Evolutionary conservation across 2,888 invertebrate genomes (phyloP).

Genomic region (Aquatica leii): DNA sequence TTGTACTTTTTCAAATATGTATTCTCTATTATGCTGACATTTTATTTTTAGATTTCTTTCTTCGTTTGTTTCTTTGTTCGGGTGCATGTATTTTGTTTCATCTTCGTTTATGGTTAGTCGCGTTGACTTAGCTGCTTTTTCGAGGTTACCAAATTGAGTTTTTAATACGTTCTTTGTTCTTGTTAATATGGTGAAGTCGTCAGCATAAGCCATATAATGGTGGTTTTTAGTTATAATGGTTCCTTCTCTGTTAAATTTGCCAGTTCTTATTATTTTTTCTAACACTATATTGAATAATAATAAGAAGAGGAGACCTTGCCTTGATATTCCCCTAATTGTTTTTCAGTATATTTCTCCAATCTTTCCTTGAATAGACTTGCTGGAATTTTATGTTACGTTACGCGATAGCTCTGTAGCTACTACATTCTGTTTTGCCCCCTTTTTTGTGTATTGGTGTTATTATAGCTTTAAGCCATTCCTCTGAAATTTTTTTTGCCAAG

Average conservation of each 20-base stretch:
- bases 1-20: neutral
- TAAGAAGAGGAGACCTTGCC: neutral
- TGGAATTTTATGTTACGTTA: neutral
- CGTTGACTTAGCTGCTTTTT: no score
- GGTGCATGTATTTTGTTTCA: neutral
- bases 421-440: no score
- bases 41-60: neutral
- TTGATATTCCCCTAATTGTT: neutral
- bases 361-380: neutral
- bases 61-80: neutral
- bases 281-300: no score
- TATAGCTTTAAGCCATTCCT: no score
- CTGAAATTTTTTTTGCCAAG: no score
- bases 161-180: neutral
- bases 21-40: neutral
- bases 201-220: neutral
- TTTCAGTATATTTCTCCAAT: neutral
- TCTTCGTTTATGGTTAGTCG: no score
- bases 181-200: neutral
- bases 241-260: constrained; percentile 1
- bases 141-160: neutral
- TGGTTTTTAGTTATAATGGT: constrained; percentile 4
- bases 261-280: no score
- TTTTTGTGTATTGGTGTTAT: neutral
- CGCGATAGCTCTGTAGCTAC: neutral